These are phyloP conservation scores for Hyphantria cunea DNA, from an alignment of 1,140 invertebrate species.

Conservation along the genomic window DNA sequence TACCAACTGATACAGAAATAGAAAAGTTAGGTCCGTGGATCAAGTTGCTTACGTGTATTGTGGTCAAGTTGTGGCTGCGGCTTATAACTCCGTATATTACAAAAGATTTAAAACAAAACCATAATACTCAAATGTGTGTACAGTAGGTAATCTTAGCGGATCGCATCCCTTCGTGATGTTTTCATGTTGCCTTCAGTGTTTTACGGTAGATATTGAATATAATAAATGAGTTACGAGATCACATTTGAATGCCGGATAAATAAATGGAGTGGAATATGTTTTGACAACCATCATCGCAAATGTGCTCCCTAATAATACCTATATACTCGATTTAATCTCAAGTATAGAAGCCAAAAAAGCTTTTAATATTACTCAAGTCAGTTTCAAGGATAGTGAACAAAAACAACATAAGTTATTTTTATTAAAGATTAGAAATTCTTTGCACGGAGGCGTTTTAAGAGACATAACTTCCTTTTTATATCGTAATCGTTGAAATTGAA, in stretches of 20 bases:
- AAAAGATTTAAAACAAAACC: conserved; percentile 8
- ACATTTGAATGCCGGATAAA: neutral
- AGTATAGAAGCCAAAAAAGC: neutral
- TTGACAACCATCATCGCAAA: neutral
- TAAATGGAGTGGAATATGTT: neutral
- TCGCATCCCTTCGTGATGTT: too few species aligned
- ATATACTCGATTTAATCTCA: neutral
- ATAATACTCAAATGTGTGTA: neutral
- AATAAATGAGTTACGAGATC: neutral
- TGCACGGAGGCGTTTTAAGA: conserved; percentile 2
- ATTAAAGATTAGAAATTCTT: conserved; percentile 24
- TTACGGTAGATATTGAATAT: too few species aligned
- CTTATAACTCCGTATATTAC: conserved; percentile 6
- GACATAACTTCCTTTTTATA: conserved; percentile 9
- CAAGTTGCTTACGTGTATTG: conserved; percentile 20
- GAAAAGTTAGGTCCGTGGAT: conserved; percentile 9
- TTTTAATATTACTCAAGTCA: conserved; percentile 6
- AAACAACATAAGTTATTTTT: conserved; percentile 16
- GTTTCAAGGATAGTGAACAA: neutral
- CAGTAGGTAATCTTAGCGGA: neutral
- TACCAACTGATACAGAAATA: conserved; percentile 20
- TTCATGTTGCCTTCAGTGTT: too few species aligned
- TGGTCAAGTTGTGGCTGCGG: conserved; percentile 8
- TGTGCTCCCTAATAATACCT: neutral
- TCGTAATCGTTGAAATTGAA: conserved; percentile 18